Conservation (phyloP, 2,797 vertebrate genomes). For the Enteromius mattozi region DNA sequence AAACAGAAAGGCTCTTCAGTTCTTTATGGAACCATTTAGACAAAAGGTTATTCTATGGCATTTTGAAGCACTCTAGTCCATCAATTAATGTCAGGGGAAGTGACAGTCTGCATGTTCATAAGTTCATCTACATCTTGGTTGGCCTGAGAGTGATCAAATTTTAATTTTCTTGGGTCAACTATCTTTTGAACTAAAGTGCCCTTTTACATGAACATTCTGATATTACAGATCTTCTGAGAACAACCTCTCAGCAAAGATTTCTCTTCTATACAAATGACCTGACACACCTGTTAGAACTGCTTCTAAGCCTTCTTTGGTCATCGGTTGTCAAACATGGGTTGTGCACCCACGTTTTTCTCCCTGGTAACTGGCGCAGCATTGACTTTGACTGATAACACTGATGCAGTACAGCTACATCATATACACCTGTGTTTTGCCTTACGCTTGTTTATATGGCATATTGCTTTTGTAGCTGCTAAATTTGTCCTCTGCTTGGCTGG, state of each 20-base stretch:
- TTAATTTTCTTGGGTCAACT: background rate
- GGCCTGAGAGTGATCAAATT: background rate
- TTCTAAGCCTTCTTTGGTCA: background rate
- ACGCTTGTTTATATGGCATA: background rate
- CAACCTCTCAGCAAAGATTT: background rate
- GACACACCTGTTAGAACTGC: background rate
- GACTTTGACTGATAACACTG: background rate
- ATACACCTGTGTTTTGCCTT: background rate
- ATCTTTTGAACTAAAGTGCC: background rate
- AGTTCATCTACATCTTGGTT: background rate
- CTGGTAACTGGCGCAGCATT: background rate
- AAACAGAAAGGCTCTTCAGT: background rate
- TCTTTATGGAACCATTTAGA: background rate
- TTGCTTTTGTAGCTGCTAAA: conserved; percentile 2
- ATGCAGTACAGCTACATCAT: background rate
- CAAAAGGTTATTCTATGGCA: background rate
- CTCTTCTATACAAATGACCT: background rate
- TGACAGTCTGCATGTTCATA: background rate
- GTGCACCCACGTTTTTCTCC: background rate
- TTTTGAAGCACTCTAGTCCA: background rate
- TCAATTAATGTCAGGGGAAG: background rate
- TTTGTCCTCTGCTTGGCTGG: background rate
- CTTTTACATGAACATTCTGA: background rate
- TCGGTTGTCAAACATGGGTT: background rate
- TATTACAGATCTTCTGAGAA: background rate